A percentile compares a stretch with the other conserved stretches of the same genome.
phyloP scores from a whole-genome alignment of 2,888 invertebrate genomes.

The Lasioglossum leucozonium region DNA sequence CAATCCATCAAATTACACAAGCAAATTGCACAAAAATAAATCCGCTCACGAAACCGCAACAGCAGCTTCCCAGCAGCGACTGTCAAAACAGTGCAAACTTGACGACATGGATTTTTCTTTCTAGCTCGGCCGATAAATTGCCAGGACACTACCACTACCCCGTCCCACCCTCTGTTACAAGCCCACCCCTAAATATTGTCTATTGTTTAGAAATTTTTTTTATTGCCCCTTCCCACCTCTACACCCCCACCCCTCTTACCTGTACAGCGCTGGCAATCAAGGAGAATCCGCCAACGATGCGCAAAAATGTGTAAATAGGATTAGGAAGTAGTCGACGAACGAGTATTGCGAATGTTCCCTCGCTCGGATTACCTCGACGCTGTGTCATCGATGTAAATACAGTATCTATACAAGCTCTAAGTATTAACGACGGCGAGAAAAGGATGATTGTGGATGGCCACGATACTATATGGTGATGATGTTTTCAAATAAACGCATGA shows the following conservation, averaged over 20 bases:
- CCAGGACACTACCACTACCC: constrained; percentile 31
- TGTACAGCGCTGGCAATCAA: background rate
- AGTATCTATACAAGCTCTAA: constrained; percentile 69
- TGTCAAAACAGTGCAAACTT: constrained; percentile 10
- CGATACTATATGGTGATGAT: constrained; percentile 42
- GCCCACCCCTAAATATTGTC: constrained; percentile 22
- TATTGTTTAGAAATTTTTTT: constrained; percentile 18
- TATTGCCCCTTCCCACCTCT: background rate
- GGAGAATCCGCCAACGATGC: constrained; percentile 48
- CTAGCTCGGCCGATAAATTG: constrained; percentile 68
- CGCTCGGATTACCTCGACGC: constrained; percentile 27
- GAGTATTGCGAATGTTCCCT: background rate
- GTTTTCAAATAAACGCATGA: constrained; percentile 77
- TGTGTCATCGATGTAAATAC: constrained; percentile 81
- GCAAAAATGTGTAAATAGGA: constrained; percentile 76
- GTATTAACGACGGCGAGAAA: constrained; percentile 53
- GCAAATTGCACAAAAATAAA: background rate
- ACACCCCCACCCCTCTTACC: background rate
- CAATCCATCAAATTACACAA: background rate
- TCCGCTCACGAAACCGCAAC: constrained; percentile 3
- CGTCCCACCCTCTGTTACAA: constrained; percentile 24
- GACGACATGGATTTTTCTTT: constrained; percentile 69
- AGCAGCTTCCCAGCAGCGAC: background rate
- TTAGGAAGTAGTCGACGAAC: constrained; percentile 44
- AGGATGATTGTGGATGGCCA: constrained; percentile 36